Conservation (phyloP, 2,797 vertebrate species). For the Eleutherodactylus coqui region DNA sequence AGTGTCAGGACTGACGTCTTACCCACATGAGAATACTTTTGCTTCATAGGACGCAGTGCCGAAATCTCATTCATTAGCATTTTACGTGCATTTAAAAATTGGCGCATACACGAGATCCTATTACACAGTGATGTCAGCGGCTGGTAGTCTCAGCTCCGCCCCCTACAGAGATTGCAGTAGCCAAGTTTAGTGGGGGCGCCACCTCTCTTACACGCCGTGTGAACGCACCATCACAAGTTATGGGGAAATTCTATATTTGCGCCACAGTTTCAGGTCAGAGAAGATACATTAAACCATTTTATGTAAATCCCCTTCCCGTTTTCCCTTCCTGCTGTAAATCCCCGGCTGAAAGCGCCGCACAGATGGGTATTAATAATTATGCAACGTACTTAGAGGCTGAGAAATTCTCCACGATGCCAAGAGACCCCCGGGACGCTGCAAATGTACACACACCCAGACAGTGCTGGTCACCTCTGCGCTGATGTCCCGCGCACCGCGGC, state of each 20-base stretch:
- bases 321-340: neutral
- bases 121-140: no score
- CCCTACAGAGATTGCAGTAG: no score
- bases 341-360: neutral
- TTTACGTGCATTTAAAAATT: no score
- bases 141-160: no score
- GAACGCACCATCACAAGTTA: neutral
- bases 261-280: neutral
- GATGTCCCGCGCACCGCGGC: no score
- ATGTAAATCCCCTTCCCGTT: neutral
- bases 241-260: neutral
- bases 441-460: neutral
- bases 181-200: no score
- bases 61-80: no score
- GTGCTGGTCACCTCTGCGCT: no score
- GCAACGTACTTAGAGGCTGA: neutral
- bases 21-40: no score
- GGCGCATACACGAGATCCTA: no score
- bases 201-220: no score
- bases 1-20: neutral
- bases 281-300: neutral
- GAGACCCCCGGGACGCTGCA: neutral
- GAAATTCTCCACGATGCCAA: neutral
- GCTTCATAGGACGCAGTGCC: no score
- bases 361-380: conserved; percentile 5